Base-by-base conservation (phyloP, 2,888 invertebrate genomes). In the Pterostichus madidus region DNA sequence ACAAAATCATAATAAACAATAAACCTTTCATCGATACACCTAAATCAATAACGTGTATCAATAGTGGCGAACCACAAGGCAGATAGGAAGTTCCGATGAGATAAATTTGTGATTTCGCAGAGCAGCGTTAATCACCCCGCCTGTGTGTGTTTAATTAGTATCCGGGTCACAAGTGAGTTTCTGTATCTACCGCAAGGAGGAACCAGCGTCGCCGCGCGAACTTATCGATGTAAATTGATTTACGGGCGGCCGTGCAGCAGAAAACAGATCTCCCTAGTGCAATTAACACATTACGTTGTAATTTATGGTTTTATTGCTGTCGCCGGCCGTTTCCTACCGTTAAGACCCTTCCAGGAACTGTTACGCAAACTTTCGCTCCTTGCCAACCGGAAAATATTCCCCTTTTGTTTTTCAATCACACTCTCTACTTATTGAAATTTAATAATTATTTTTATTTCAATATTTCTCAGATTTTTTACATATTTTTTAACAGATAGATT, bases 221-320 rank as follows among this genome's bases (percentile, higher is more conserved):
- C 52, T 61, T 61, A 79, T 79, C 79, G 79, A 79, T 79, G 79
- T 52, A 79, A 79, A 79, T 79, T 79, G 79, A 79, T 79, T 79
- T 79, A 79, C 32, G 64, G 35, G 61, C 31, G 13, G 13, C 44
- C 17, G 32, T 46, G n/a, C n/a, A 11, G 46, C 31, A 49, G 49
- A 59, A 64, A 49, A 68, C 64, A 64, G 79, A 79, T 79, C 79
- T 79, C 49, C 56, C 46, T 79, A 35, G 68, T 6, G 73, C 80
- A 80, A 80, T 80, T 80, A 80, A 80, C 80, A 80, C 80, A 80
- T 80, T 80, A 80, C 7, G 73, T 15, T 80, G 56, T 80, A 39
- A 80, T 80, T 80, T 80, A 80, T 80, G 71, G 71, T 39, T 80
- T 80, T 80, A 80, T 80, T 80, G 56, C 80, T 80, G 80, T 80